These are phyloP conservation scores for Caenorhabditis sp. DNA, from an alignment of 2,888 invertebrate species.

Conservation along the genomic window DNA sequence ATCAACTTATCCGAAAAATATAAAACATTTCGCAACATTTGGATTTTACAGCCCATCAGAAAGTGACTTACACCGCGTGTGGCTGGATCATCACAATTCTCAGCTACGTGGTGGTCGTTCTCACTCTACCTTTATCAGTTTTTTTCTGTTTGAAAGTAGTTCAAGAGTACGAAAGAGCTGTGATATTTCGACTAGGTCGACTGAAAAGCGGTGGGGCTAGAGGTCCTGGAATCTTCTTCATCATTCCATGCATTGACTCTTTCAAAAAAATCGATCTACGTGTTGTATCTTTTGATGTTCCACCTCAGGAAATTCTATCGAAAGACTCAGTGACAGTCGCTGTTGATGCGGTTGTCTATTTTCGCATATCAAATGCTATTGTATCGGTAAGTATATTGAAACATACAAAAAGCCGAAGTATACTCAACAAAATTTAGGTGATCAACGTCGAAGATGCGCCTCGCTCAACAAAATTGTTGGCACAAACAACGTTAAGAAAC, in stretches of 20 bases:
- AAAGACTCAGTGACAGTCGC: constrained; percentile 96
- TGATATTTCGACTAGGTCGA: constrained; percentile 86
- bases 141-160: constrained; percentile 70
- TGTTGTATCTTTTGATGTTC: constrained; percentile 94
- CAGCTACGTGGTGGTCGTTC: constrained; percentile 64
- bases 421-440: constrained; percentile 22
- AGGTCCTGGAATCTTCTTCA: constrained; percentile 77
- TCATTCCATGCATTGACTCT: constrained; percentile 77
- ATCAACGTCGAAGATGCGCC: constrained; percentile 91
- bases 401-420: neutral
- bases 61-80: constrained; percentile 49
- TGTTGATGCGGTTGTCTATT: constrained; percentile 82
- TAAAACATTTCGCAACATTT: neutral
- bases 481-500: constrained; percentile 76
- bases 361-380: constrained; percentile 87
- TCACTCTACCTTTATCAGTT: constrained; percentile 66
- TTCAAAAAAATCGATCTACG: constrained; percentile 85
- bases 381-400: constrained; percentile 79
- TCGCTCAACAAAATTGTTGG: constrained; percentile 69
- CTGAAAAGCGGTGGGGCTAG: constrained; percentile 80
- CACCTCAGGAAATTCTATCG: constrained; percentile 97
- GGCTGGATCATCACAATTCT: constrained; percentile 69
- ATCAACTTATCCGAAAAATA: neutral
- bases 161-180: constrained; percentile 78
- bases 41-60: constrained; percentile 34